phyloP scores from a whole-genome alignment of 2,113 vertebrate species.

The Corythoichthys haematopterus region DNA sequence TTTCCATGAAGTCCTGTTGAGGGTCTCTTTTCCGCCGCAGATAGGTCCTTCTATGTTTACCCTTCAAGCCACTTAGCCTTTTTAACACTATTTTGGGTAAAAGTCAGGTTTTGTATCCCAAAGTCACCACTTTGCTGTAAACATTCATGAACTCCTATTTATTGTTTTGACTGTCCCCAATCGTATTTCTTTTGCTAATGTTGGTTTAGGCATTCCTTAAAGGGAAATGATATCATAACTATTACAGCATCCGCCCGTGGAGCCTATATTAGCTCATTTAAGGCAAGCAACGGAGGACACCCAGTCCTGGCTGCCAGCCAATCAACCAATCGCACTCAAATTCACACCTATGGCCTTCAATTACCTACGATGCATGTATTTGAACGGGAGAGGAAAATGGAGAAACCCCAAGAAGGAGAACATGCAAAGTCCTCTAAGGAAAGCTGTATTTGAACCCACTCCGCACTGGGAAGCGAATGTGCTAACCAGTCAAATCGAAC shows the following conservation, averaged over 20 bases:
- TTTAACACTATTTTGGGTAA: slow-evolving; percentile 29
- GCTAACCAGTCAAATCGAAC: neutral
- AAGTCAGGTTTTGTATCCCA: slow-evolving; percentile 31
- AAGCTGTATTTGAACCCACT: too few relatives aligned
- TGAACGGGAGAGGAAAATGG: too few relatives aligned
- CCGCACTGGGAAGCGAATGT: too few relatives aligned
- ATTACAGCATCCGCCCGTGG: neutral
- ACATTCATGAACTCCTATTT: neutral
- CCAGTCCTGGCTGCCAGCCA: too few relatives aligned
- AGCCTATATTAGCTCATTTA: too few relatives aligned
- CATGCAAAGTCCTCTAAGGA: too few relatives aligned
- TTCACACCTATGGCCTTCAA: too few relatives aligned
- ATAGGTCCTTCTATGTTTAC: slow-evolving; percentile 4
- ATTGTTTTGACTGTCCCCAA: neutral
- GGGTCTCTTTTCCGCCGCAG: neutral
- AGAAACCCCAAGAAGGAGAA: too few relatives aligned
- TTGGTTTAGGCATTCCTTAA: neutral
- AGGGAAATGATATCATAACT: neutral
- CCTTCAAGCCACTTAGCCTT: slow-evolving; percentile 8
- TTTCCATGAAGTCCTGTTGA: neutral
- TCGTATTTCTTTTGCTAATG: neutral
- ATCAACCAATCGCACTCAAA: too few relatives aligned
- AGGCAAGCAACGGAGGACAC: too few relatives aligned
- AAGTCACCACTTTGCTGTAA: neutral
- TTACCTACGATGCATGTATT: too few relatives aligned